These are phyloP conservation scores for Colistium nudipinnis DNA, from an alignment of 2,113 vertebrate species.

Conservation along the genomic window DNA sequence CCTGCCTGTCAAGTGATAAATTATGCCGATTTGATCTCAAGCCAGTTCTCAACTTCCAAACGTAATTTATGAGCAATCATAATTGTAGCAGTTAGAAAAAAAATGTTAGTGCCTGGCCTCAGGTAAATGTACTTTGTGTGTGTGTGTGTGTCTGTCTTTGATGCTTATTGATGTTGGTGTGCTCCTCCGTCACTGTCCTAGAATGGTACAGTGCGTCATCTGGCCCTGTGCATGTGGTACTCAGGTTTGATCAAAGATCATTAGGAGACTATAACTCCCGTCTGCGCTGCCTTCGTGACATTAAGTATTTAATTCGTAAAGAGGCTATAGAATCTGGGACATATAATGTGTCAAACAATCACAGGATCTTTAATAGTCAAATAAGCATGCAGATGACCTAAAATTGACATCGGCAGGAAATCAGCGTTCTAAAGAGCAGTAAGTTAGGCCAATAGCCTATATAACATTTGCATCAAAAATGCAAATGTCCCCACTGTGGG, in stretches of 20 bases:
- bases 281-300: background rate
- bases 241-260: background rate
- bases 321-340: background rate
- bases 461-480: too few relatives aligned
- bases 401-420: conserved; percentile 2
- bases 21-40: conserved; percentile 56
- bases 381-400: background rate
- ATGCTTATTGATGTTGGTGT: conserved; percentile 23
- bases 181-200: background rate
- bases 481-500: too few relatives aligned
- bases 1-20: conserved; percentile 39
- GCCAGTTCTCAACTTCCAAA: conserved; percentile 50
- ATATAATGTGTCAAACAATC: conserved; percentile 6
- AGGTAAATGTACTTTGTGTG: conserved; percentile 3
- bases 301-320: background rate
- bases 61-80: conserved; percentile 53
- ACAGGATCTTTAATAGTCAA: background rate
- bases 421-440: too few relatives aligned
- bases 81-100: conserved; percentile 28
- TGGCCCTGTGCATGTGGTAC: background rate
- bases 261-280: background rate
- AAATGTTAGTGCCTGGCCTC: conserved; percentile 31
- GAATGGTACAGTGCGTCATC: background rate
- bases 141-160: conserved; percentile 26
- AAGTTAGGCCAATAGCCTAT: too few relatives aligned